Percentiles rank a stretch among this genome's conserved stretches.
phyloP scores from a whole-genome alignment of 2,113 vertebrate genomes.

The Coryphaenoides rupestris region DNA sequence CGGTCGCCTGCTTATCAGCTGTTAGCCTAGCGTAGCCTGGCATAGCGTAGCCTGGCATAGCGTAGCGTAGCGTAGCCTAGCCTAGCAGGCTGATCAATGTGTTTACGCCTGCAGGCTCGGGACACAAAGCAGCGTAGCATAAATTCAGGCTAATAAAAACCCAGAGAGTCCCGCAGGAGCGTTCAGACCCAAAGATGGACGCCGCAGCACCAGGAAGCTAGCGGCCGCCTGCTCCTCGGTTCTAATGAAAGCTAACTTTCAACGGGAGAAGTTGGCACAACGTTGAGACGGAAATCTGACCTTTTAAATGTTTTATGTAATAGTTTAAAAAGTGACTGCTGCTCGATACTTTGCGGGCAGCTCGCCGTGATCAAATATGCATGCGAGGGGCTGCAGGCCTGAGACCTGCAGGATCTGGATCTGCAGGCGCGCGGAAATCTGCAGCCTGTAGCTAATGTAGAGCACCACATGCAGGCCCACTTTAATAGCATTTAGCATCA shows the following conservation, averaged over 20 bases:
- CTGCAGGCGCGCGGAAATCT: constrained; percentile 25
- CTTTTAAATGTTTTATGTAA: constrained; percentile 39
- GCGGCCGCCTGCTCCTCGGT: background rate
- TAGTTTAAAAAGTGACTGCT: constrained; percentile 23
- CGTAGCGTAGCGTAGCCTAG: background rate
- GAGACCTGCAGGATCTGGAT: constrained; percentile 35
- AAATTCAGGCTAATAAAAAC: background rate
- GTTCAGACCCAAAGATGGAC: background rate
- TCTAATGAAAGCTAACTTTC: constrained; percentile 27
- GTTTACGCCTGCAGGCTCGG: background rate
- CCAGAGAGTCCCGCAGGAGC: constrained; percentile 8
- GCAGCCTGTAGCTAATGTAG: constrained; percentile 5
- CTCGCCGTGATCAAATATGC: constrained; percentile 55
- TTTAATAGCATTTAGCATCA: too few species aligned
- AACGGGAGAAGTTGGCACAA: constrained; percentile 19
- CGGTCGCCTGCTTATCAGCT: background rate
- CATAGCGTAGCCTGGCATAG: too few species aligned
- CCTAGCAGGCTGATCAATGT: constrained; percentile 1
- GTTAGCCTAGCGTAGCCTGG: background rate
- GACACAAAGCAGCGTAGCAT: background rate
- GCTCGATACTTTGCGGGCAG: constrained; percentile 41
- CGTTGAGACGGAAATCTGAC: constrained; percentile 30
- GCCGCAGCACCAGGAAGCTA: background rate
- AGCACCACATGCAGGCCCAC: too few species aligned
- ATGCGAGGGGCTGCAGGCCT: constrained; percentile 42